These are phyloP conservation scores for Lonchura striata DNA, from an alignment of 2,113 vertebrate genomes.

Conservation along the genomic window DNA sequence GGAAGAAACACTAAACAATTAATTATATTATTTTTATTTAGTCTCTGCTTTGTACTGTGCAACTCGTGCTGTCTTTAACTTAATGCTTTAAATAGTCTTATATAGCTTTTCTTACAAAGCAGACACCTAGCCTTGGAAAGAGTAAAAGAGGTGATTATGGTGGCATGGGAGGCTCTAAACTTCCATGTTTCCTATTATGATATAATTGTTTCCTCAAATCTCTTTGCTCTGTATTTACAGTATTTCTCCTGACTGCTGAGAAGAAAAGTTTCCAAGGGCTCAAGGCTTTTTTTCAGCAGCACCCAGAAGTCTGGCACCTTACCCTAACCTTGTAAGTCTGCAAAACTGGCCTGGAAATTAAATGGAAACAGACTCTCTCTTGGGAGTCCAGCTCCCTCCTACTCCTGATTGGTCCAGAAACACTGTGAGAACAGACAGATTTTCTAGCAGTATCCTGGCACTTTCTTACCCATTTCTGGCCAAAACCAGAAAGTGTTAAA, in stretches of 20 bases:
- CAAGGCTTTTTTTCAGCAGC: conserved; percentile 1
- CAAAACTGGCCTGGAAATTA: conserved; percentile 35
- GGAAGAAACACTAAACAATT: neutral
- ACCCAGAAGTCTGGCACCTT: conserved; percentile 61
- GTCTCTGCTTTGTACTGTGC: neutral
- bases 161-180: neutral
- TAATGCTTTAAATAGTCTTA: neutral
- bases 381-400: conserved; percentile 29
- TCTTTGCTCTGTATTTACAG: neutral
- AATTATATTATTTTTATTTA: neutral
- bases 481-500: conserved; percentile 32
- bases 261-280: conserved; percentile 1
- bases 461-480: neutral
- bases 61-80: neutral
- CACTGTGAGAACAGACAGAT: conserved; percentile 41
- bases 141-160: neutral
- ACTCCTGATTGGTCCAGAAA: conserved; percentile 22
- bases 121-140: neutral
- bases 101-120: neutral
- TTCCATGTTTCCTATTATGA: neutral
- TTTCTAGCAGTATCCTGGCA: conserved; percentile 34
- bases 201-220: neutral
- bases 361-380: conserved; percentile 26
- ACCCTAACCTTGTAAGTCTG: conserved; percentile 41
- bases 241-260: neutral